phyloP scores from a whole-genome alignment of 2,113 vertebrate genomes.

The Taurulus bubalis region DNA sequence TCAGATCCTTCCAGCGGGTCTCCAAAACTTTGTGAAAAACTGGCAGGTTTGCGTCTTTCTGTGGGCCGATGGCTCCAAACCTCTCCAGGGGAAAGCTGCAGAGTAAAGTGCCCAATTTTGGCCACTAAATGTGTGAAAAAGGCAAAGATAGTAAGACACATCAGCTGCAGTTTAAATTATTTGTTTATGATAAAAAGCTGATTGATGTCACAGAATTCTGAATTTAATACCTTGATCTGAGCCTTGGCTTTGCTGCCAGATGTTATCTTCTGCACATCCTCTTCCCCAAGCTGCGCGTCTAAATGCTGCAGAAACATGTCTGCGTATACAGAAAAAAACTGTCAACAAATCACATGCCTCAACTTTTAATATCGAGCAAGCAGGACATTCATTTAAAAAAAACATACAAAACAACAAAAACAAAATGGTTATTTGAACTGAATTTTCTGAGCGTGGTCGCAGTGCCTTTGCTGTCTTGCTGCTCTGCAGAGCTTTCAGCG shows the following conservation, averaged over 20 bases:
- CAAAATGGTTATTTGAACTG: not conserved
- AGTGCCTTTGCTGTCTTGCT: constrained; percentile 54
- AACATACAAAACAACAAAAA: not conserved
- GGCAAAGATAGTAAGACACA: not conserved
- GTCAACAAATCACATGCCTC: not conserved
- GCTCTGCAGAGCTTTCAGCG: not conserved
- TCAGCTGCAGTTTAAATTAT: not conserved
- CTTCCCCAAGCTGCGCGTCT: constrained; percentile 87
- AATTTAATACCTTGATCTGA: constrained; percentile 84
- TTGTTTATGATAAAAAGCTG: not conserved
- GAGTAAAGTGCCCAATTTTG: constrained; percentile 86
- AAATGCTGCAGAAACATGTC: constrained; percentile 91
- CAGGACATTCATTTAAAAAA: not conserved
- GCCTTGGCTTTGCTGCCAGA: constrained; percentile 78
- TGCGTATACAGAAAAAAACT: constrained; percentile 54
- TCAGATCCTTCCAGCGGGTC: constrained; percentile 85
- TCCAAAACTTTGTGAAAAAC: constrained; percentile 89
- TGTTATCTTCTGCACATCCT: constrained; percentile 86
- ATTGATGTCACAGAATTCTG: rapidly evolving
- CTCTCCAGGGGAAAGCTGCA: constrained; percentile 84
- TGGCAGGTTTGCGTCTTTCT: constrained; percentile 80
- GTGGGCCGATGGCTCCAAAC: constrained; percentile 70
- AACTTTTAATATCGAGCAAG: not conserved
- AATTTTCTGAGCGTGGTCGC: not conserved
- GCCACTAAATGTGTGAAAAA: constrained; percentile 85